Conservation (phyloP, 1,140 invertebrate species). For the Ceratoteleas bidentatus region DNA sequence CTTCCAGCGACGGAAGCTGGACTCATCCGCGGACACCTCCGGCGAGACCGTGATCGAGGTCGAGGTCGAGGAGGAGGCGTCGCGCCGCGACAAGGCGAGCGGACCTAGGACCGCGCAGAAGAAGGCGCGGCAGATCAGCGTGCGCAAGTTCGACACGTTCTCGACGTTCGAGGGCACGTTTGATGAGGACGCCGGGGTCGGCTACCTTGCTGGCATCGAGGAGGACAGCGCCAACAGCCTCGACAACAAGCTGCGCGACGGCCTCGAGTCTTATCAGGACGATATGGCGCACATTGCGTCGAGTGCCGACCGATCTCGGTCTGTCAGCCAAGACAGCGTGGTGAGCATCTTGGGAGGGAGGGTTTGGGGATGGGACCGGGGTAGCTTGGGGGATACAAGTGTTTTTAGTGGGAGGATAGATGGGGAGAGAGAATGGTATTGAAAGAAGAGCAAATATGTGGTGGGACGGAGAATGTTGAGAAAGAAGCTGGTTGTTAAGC, state of each 20-base stretch:
- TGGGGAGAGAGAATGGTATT: too few species aligned
- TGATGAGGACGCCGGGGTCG: conserved; percentile 74
- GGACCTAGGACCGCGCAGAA: conserved; percentile 54
- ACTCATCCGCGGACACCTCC: conserved; percentile 66
- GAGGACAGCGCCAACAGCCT: conserved; percentile 70
- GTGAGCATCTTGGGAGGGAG: not conserved
- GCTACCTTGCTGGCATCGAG: conserved; percentile 72
- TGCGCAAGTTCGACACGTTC: conserved; percentile 77
- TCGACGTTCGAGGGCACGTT: conserved; percentile 75
- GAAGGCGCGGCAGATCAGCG: conserved; percentile 74
- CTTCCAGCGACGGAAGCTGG: conserved; percentile 73
- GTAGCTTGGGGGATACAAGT: too few species aligned
- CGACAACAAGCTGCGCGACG: conserved; percentile 51
- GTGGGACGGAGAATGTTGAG: too few species aligned
- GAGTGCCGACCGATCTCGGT: conserved; percentile 66
- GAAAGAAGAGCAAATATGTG: too few species aligned
- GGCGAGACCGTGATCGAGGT: conserved; percentile 69
- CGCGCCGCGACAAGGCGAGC: conserved; percentile 6
- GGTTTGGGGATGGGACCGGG: too few species aligned
- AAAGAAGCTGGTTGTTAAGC: too few species aligned
- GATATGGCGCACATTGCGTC: conserved; percentile 63
- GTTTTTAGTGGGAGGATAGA: too few species aligned
- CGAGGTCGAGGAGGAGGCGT: conserved; percentile 56
- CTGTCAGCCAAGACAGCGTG: conserved; percentile 53
- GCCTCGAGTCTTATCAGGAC: conserved; percentile 43